Base-by-base conservation (phyloP, 1,140 invertebrate species). In the Odontomachus brunneus region DNA sequence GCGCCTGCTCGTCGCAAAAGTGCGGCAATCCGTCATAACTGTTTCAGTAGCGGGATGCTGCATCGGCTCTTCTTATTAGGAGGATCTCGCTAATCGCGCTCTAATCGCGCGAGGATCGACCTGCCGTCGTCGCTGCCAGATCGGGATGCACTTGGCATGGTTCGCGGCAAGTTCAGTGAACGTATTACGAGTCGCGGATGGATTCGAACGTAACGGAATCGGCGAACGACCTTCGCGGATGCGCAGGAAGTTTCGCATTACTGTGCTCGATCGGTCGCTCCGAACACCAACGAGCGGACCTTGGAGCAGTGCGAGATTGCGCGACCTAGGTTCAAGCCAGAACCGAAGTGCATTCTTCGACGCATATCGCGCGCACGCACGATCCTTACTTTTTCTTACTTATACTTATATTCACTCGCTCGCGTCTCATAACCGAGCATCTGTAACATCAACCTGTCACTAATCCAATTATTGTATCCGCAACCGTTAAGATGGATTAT, bases 31-130 rank as follows among this genome's bases (percentile, higher is more conserved):
- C 86, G 89, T 92, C 90, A 92, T 92, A 92, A 92, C 92, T 92
- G 92, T 92, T 91, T 88, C 86, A 82, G 69, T 92, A 92, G 92
- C 92, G 92, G 92, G 90, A 92, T 88, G 90, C 88, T 88, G 80
- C 57, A 75, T 90, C 75, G 66, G 44, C 81, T 90, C 84, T 89
- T 92, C 90, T 92, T 92, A 92, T 92, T 92, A 92, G 89, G 83
- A 87, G 69, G 80, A 91, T 90, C 87, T 85, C 62, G 85, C 91
- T 92, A 92, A 92, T 92, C 90, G 83, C 48, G 48, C 17, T n/a
- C n/a, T n/a, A n/a, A n/a, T n/a, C n/a, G 12, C 24, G 12, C 51
- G 15, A 26, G 44, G 15, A 69, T 24, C 19, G 73, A 81, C 67
- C 69, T 19, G 19, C 29, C 24, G 48, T 38, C 15, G 12, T 29